These are phyloP conservation scores for Miltochrista miniata DNA, from an alignment of 2,888 invertebrate genomes.

Conservation along the genomic window DNA sequence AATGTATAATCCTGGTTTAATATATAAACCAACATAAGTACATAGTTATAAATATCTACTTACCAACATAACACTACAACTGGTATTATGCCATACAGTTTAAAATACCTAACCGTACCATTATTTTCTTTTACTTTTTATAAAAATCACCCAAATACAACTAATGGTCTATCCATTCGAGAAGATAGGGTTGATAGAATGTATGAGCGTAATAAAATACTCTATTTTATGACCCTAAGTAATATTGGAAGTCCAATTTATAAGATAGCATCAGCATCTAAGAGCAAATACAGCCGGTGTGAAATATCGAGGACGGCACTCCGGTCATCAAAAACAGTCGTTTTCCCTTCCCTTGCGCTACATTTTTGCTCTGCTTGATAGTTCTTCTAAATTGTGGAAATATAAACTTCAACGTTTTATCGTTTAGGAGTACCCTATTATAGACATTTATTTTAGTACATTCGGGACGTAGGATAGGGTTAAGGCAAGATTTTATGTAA, in stretches of 20 bases:
- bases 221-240: background rate
- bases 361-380: slow-evolving; percentile 5
- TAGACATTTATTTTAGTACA: too few species aligned
- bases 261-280: background rate
- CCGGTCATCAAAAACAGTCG: background rate
- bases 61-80: too few species aligned
- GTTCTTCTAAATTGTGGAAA: slow-evolving; percentile 5
- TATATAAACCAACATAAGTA: too few species aligned
- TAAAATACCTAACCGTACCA: too few species aligned
- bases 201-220: background rate
- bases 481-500: too few species aligned
- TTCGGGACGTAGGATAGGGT: too few species aligned
- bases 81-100: too few species aligned
- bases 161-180: background rate
- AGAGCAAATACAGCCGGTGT: background rate
- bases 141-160: too few species aligned
- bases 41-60: too few species aligned
- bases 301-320: slow-evolving; percentile 3
- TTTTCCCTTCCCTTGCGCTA: background rate
- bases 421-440: background rate
- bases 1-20: too few species aligned
- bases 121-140: too few species aligned
- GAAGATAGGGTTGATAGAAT: background rate
- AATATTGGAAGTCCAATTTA: background rate
- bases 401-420: slow-evolving; percentile 12